These are phyloP conservation scores for Sus cebifrons DNA, from an alignment of 2,797 vertebrate species.

Conservation along the genomic window DNA sequence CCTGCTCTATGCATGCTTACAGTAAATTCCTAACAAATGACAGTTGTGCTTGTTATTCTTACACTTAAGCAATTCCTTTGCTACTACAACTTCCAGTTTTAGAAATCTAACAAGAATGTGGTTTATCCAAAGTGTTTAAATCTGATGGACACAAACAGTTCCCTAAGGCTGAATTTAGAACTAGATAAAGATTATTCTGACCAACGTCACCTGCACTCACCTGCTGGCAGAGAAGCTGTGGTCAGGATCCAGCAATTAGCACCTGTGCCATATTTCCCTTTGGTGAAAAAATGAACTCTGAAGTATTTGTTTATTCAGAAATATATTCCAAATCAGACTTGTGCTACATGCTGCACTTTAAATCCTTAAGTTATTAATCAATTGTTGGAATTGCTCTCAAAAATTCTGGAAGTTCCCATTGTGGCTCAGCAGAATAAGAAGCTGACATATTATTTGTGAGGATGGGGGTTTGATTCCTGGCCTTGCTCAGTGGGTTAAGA, in stretches of 20 bases:
- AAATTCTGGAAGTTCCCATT: not conserved
- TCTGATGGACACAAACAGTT: not conserved
- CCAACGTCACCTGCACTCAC: not conserved
- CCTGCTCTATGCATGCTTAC: not conserved
- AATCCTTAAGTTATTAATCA: slow-evolving; percentile 67
- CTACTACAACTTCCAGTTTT: not conserved
- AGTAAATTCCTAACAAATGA: not conserved
- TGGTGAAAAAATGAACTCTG: slow-evolving; percentile 32
- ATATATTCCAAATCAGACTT: slow-evolving; percentile 62
- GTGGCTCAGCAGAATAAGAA: too few species aligned
- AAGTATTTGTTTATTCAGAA: slow-evolving; percentile 30
- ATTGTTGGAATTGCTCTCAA: slow-evolving; percentile 50
- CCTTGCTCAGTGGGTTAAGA: too few species aligned
- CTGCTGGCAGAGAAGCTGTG: not conserved
- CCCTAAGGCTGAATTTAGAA: not conserved
- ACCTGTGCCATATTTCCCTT: not conserved
- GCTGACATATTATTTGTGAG: too few species aligned
- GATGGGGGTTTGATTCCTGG: too few species aligned
- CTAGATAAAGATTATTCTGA: not conserved
- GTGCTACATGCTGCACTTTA: not conserved
- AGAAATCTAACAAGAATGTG: slow-evolving; percentile 2
- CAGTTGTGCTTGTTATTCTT: not conserved
- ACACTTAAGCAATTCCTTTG: not conserved
- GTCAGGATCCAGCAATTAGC: not conserved
- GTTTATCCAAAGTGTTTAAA: not conserved